Percentiles rank a stretch among this genome's conserved stretches.
phyloP scores from a whole-genome alignment of 2,113 vertebrate genomes.

The Lagopus muta region DNA sequence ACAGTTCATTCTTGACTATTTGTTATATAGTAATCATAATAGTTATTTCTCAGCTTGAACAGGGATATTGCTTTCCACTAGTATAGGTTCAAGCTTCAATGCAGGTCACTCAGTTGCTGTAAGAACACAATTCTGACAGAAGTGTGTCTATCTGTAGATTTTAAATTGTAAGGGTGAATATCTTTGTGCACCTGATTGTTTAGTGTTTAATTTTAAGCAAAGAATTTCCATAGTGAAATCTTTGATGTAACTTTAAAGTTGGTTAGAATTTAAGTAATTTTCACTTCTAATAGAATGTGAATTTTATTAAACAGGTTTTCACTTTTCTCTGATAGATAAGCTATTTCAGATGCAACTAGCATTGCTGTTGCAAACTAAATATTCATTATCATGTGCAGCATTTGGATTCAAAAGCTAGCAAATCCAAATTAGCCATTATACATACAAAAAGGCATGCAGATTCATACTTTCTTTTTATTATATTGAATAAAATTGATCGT shows the following conservation, averaged over 20 bases:
- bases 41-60: neutral
- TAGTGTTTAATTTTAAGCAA: neutral
- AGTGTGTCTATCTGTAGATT: neutral
- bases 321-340: neutral
- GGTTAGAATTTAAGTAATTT: neutral
- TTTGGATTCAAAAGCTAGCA: neutral
- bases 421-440: neutral
- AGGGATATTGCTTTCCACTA: neutral
- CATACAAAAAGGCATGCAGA: neutral
- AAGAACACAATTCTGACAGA: neutral
- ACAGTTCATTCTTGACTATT: neutral
- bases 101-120: neutral
- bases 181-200: neutral
- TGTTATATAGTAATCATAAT: neutral
- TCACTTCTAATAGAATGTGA: neutral
- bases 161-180: neutral
- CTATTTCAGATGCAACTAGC: neutral
- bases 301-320: neutral
- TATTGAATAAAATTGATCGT: neutral
- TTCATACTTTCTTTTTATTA: no score
- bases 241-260: neutral
- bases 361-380: neutral
- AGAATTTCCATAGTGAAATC: neutral
- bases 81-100: neutral
- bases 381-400: rapidly evolving